Base-by-base conservation (phyloP, 2,888 invertebrate genomes). In the Tetragnatha montana region DNA sequence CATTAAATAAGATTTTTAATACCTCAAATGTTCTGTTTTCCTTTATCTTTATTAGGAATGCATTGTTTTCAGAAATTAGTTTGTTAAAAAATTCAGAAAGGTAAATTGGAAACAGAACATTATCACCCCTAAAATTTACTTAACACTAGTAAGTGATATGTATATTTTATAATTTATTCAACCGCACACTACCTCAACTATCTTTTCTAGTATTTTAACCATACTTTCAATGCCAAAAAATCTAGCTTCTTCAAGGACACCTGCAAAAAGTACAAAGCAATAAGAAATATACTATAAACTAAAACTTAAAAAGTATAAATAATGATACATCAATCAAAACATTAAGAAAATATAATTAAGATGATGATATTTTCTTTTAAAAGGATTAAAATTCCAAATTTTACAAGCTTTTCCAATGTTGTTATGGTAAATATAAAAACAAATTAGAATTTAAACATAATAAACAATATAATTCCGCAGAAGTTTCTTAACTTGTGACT, bases 191-290 rank as follows among this genome's bases (percentile, higher is more conserved):
- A 91, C 91, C 88, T 88, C 85, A 17, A 91, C 80, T 69, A 51
- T 81, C 35, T 95, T 94, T 92, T 96, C 96, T 74, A 97, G 93
- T 83, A 95, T 95, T 0, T 96, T 95, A 92, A 97, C 95, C 93
- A 97, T 95, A 6, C 96, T 95, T 91, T 96, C 96, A 91, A 97
- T 95, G 92, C 97, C 97, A 94, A 96, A 97, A 94, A 97, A 97
- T 88, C 95, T 95, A 93, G 97, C 98, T 94, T 98, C 98, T 93
- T 97, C 98, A 89, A 98, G 93, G 50, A 98, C 94, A 87, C 95
- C 95, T 94, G 74, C 47, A 83, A 87, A 76, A 60, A 10, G 60
- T n/a, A 73, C 70, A 78, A 14, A 75, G 60, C 8, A 12, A 49
- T 71, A 71, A 49, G 6, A 71, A 71, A 21, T 8, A 50, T n/a